Evolutionary conservation across 92 coral and sea anemone genomes (phyloP).

Genomic region (Parazoanthus atlanticus): DNA sequence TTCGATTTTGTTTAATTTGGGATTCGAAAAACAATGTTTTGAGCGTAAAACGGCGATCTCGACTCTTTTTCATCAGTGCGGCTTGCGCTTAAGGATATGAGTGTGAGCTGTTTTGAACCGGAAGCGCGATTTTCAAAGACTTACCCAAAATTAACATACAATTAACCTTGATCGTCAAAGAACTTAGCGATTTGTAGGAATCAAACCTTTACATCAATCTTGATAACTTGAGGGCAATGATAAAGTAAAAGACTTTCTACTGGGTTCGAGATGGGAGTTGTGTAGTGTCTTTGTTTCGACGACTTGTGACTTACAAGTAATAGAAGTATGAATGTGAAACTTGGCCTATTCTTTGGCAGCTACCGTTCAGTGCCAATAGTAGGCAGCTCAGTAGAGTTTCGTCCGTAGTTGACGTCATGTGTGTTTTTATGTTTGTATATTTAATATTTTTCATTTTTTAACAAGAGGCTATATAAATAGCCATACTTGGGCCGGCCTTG

Average conservation of each 20-base stretch:
- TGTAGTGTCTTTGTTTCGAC: too few species aligned
- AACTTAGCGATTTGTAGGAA: background rate
- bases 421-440: too few species aligned
- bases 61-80: background rate
- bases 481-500: too few species aligned
- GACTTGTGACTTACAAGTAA: too few species aligned
- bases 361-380: background rate
- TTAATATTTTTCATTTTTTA: too few species aligned
- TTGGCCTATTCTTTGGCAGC: background rate
- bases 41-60: background rate
- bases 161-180: background rate
- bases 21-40: background rate
- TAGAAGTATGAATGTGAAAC: background rate
- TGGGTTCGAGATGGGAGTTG: background rate
- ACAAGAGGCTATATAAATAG: too few species aligned
- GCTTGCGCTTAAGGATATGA: background rate
- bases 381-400: background rate
- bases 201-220: background rate
- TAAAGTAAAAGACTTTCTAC: background rate
- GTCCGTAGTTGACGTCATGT: background rate
- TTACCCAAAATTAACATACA: background rate
- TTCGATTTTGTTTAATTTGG: background rate
- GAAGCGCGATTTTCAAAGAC: constrained; percentile 25
- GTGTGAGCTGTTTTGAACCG: background rate
- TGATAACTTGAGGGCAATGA: background rate